Evolutionary conservation across 2,113 vertebrate genomes (phyloP).

Genomic region (Ursus arctos): DNA sequence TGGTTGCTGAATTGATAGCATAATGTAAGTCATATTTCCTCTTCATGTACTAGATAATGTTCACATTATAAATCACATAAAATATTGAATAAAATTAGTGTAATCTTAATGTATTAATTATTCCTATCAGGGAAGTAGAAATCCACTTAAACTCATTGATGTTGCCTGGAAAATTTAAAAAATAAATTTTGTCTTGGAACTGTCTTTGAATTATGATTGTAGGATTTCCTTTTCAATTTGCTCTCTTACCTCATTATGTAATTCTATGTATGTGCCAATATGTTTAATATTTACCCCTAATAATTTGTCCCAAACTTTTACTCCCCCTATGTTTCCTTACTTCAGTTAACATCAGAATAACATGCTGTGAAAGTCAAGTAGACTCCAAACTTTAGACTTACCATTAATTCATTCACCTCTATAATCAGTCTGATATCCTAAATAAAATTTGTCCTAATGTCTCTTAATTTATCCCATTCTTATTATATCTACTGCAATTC

Average conservation of each 20-base stretch:
- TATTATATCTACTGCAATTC: not conserved
- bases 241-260: not conserved
- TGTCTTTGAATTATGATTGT: not conserved
- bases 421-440: not conserved
- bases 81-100: not conserved
- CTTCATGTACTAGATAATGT: not conserved
- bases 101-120: not conserved
- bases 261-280: not conserved
- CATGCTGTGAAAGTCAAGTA: not conserved
- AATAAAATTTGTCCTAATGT: not conserved
- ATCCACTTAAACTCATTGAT: not conserved
- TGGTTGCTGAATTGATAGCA: not conserved
- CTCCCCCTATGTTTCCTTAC: not conserved
- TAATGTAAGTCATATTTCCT: not conserved
- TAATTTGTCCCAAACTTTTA: not conserved
- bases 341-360: not conserved
- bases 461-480: not conserved
- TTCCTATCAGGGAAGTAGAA: not conserved
- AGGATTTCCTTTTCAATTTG: not conserved
- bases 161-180: not conserved
- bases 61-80: not conserved
- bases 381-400: not conserved
- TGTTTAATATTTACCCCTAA: not conserved
- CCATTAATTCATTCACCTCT: not conserved
- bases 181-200: not conserved